phyloP scores from a whole-genome alignment of 2,888 invertebrate species.

The Lordiphosa andalusiaca region DNA sequence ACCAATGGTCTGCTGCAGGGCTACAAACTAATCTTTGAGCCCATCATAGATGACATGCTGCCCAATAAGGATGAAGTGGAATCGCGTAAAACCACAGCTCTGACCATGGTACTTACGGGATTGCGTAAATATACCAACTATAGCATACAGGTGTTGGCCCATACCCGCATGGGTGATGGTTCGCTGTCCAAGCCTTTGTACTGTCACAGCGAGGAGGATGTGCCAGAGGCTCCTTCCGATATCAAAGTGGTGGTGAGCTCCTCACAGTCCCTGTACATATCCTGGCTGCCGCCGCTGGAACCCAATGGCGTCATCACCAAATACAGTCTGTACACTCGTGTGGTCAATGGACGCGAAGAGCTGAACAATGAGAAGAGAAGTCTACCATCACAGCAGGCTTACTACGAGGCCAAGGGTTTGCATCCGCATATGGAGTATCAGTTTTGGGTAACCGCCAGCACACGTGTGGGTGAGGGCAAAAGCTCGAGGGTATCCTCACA shows the following conservation, averaged over 20 bases:
- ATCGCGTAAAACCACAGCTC: conserved; percentile 85
- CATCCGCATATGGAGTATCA: conserved; percentile 88
- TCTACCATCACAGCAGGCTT: conserved; percentile 84
- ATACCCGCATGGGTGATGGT: conserved; percentile 89
- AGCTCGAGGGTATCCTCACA: conserved; percentile 86
- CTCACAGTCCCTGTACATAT: conserved; percentile 87
- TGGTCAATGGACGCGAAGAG: conserved; percentile 86
- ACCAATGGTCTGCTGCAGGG: conserved; percentile 89
- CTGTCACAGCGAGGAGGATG: conserved; percentile 90
- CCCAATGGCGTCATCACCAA: conserved; percentile 89
- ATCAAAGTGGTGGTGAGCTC: conserved; percentile 90
- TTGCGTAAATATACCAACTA: conserved; percentile 90
- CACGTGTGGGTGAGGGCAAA: conserved; percentile 88
- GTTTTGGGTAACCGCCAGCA: conserved; percentile 89
- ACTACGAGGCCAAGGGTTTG: conserved; percentile 85
- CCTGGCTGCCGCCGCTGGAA: conserved; percentile 88
- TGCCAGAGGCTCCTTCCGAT: conserved; percentile 89
- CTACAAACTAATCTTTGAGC: conserved; percentile 86
- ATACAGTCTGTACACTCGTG: conserved; percentile 86
- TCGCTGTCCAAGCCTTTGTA: conserved; percentile 85
- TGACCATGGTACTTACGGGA: conserved; percentile 86
- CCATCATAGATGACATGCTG: conserved; percentile 82
- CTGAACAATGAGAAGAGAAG: conserved; percentile 86
- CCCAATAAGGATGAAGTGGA: conserved; percentile 82
- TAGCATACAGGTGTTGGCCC: conserved; percentile 89